phyloP scores from a whole-genome alignment of 53 echinoderm and acorn worm species.

The Stichopus horrens region DNA sequence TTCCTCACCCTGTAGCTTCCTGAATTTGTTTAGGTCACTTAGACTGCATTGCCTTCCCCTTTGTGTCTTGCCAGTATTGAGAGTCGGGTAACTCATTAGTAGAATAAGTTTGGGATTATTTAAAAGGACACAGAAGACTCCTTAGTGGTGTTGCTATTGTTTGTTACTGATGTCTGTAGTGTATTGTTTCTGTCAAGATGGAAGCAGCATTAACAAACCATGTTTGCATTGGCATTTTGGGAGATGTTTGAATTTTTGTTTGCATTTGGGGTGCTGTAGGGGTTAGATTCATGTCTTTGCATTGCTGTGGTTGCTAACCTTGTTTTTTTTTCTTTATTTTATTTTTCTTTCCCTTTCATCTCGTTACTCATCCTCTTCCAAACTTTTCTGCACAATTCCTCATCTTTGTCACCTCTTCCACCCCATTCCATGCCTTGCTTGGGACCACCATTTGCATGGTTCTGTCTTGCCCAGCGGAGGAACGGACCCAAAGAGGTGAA shows the following conservation, averaged over 20 bases:
- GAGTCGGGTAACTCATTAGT: too few relatives aligned
- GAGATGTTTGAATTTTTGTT: not conserved
- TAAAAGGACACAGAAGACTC: too few relatives aligned
- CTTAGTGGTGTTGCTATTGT: too few relatives aligned
- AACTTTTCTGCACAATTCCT: constrained; percentile 37
- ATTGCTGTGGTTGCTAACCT: not conserved
- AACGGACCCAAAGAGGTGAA: constrained; percentile 92
- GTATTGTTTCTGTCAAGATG: too few relatives aligned
- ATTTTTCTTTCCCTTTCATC: constrained; percentile 1
- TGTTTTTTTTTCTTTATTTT: constrained; percentile 24
- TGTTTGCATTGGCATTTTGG: too few relatives aligned
- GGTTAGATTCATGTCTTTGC: constrained; percentile 10
- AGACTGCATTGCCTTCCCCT: too few relatives aligned
- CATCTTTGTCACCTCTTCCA: constrained; percentile 1
- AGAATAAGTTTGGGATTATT: too few relatives aligned
- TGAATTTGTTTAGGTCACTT: too few relatives aligned
- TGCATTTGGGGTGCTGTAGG: constrained; percentile 11
- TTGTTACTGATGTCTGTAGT: too few relatives aligned
- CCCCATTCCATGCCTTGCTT: not conserved
- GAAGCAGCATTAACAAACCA: too few relatives aligned
- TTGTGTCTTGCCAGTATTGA: too few relatives aligned
- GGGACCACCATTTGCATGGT: constrained; percentile 3
- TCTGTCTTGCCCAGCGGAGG: constrained; percentile 68
- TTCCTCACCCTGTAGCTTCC: too few relatives aligned
- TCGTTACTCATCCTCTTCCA: not conserved